These are phyloP conservation scores for Chondrosia reniformis DNA, from an alignment of 37 sponge, comb jelly and placozoan species.

Conservation along the genomic window DNA sequence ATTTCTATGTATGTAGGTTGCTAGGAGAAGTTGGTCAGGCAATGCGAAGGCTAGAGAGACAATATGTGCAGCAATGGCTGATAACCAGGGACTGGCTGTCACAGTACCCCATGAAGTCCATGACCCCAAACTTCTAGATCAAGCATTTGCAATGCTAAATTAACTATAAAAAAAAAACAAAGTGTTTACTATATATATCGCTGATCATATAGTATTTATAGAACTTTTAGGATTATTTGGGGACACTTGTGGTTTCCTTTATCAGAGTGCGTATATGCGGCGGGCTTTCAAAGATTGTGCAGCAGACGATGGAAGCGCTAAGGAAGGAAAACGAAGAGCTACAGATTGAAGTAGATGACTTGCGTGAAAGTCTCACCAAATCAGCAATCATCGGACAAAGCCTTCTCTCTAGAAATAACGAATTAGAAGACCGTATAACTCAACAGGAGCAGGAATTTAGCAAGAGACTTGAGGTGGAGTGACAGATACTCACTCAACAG, in stretches of 20 bases:
- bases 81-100: conserved; percentile 57
- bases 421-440: neutral
- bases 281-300: too few relatives aligned
- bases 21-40: conserved; percentile 91
- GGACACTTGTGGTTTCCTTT: too few relatives aligned
- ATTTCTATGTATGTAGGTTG: conserved; percentile 50
- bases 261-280: too few relatives aligned
- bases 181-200: too few relatives aligned
- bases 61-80: conserved; percentile 54
- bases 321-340: neutral
- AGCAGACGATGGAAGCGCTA: too few relatives aligned
- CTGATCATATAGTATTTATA: too few relatives aligned
- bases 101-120: conserved; percentile 62
- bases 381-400: neutral
- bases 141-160: conserved; percentile 42
- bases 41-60: conserved; percentile 76
- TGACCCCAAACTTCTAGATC: conserved; percentile 33
- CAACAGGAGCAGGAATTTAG: neutral
- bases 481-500: neutral
- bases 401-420: neutral
- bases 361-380: neutral
- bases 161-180: too few relatives aligned
- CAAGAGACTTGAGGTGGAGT: neutral
- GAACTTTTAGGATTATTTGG: too few relatives aligned
- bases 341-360: neutral